Base-by-base conservation (phyloP, 2,113 vertebrate species). In the Ceyx melanurus region DNA sequence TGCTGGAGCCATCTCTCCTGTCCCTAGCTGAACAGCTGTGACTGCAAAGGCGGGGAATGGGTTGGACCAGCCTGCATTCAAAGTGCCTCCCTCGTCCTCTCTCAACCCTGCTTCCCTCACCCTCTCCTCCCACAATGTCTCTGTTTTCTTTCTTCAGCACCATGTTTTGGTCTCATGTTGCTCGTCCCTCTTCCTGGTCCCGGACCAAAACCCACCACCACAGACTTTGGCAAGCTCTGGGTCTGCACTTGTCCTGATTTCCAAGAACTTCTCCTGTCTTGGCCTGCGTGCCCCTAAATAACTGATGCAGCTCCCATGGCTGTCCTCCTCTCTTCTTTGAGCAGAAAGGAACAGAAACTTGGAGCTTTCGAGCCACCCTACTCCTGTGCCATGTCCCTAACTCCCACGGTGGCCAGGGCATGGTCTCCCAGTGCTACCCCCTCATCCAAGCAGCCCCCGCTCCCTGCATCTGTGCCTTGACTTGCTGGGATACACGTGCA, bases 381-480 rank as follows among this genome's bases (percentile, higher is more conserved):
- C 13, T 28, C 42, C 42, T 35, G 48, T 54, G 37, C 21, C 46
- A 25, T 0, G 0, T 85, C 87, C 64, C 29, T 29, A 50, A 46
- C 14, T 48, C 66, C 58, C 0, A 0, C 3, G 57, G 80, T 40
- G 86, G 61, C 19, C 35, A 35, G 51, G 25, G 18, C 33, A 71
- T 68, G 37, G 31, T 81, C 4, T 84, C 81, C 54, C 73, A 74
- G 70, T 15, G 61, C 65, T 75, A 64, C 6, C 28, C 42, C 19
- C 17, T 43, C 3, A 0, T 58, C 71, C 8, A 65, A 91, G 18
- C 29, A 21, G 21, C 35, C 58, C 51, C 53, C 0, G 1, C 40
- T 82, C 74, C 92, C 78, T 33, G 42, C 58, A 31, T 65, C 84
- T 37, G 88, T 85, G 89, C 91, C 91, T 96, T 94, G 78, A 40